Evolutionary conservation across 1,140 invertebrate species (phyloP).

Genomic region (Bombus superbus): DNA sequence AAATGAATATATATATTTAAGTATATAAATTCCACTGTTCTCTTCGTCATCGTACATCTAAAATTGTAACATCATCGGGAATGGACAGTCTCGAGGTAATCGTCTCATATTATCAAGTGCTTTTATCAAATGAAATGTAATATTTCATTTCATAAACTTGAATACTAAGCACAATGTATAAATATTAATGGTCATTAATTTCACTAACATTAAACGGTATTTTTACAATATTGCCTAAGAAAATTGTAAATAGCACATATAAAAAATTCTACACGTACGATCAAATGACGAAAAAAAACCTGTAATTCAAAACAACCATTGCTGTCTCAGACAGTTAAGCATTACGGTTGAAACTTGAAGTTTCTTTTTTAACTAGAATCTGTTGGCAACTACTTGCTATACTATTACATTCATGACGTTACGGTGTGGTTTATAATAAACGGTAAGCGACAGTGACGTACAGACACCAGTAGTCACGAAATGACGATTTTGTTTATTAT

Average conservation of each 20-base stretch:
- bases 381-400: constrained; percentile 1
- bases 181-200: constrained; percentile 17
- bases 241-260: neutral
- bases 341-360: constrained; percentile 17
- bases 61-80: neutral
- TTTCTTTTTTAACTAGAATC: constrained; percentile 47
- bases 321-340: neutral
- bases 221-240: neutral
- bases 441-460: constrained; percentile 41
- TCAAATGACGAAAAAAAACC: neutral
- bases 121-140: constrained; percentile 38
- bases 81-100: constrained; percentile 27
- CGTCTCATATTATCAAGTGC: constrained; percentile 38
- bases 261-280: neutral
- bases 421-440: constrained; percentile 19
- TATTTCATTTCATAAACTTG: constrained; percentile 45
- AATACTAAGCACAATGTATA: neutral
- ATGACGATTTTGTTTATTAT: constrained; percentile 43
- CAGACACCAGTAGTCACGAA: constrained; percentile 25
- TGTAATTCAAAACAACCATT: constrained; percentile 2
- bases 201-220: neutral
- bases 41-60: neutral
- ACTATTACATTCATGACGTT: constrained; percentile 22
- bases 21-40: no score
- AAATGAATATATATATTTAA: neutral